Evolutionary conservation across 2,113 vertebrate species (phyloP), one percentile per base, ranked within the genome.

Genomic region (Rafetus swinhoei): DNA sequence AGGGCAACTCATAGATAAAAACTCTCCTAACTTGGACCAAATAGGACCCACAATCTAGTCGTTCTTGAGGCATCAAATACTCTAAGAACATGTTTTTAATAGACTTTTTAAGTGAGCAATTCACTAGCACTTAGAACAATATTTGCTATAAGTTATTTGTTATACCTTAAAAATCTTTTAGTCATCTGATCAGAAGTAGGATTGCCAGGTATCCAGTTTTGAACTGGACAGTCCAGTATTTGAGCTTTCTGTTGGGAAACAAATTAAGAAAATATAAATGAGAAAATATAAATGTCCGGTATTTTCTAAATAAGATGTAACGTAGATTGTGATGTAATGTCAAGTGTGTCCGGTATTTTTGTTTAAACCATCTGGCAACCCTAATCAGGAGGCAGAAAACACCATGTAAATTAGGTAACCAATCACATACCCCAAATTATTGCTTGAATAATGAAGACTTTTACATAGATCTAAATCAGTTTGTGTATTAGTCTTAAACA

Each of bases 61-160:
- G 86, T 60, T 82, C 91, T 80, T 94, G 13, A 1, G 81, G 13
- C 84, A 82, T 62, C 77, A 92, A 84, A 84, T 92, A 29, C 81
- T 54, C 84, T 82, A 91, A 90, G 90, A 96, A 93, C 81, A 90
- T 92, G 69, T 94, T 95, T 86, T 85, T 76, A 88, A 92, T 86
- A 74, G 86, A 80, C 52, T 79, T 84, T 25, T 45, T 18, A 60
- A 53, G 59, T 15, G 85, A 94, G 85, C 94, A 94, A 87, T 94
- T 95, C 93, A 90, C 56, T 56, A 94, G 87, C 95, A 94, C 92
- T 96, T 90, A 85, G 90, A 95, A 93, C 82, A 96, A 39, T 76
- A 35, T 76, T 77, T 35, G 9, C 35, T 77, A 77, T 35, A 77
- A 21, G 32, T 45, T 76, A 76, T 76, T 6, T n/a, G 5, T 4